Evolutionary conservation across 1,140 invertebrate species (phyloP).

Genomic region (Caenorhabditis latens): DNA sequence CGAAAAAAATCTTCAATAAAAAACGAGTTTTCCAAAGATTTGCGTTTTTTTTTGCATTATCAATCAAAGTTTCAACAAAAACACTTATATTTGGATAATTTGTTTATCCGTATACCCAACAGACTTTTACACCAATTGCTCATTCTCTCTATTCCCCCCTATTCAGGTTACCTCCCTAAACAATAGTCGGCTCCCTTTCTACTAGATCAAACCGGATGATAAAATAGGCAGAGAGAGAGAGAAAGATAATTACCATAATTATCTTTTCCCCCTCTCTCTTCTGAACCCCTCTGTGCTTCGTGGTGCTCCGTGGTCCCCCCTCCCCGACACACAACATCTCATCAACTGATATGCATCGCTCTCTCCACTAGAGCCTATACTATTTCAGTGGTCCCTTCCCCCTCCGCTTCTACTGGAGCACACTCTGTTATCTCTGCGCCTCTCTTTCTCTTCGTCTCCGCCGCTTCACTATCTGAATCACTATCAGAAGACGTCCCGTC

Average conservation of each 20-base stretch:
- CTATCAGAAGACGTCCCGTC: constrained; percentile 28
- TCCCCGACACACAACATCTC: background rate
- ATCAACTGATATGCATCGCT: constrained; percentile 54
- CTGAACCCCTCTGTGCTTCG: background rate
- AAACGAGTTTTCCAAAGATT: too few relatives aligned
- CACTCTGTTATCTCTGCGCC: constrained; percentile 17
- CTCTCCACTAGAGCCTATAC: background rate
- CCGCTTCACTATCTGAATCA: constrained; percentile 30
- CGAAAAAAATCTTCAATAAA: too few relatives aligned
- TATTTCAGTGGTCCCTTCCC: background rate
- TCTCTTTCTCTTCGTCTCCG: background rate
- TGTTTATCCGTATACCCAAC: too few relatives aligned
- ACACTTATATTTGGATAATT: too few relatives aligned
- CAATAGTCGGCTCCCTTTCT: background rate
- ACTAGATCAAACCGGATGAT: constrained; percentile 23
- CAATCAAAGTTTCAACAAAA: too few relatives aligned
- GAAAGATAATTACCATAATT: constrained; percentile 25
- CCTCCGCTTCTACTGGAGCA: background rate
- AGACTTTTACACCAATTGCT: too few relatives aligned
- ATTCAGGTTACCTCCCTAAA: background rate
- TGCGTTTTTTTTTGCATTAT: too few relatives aligned
- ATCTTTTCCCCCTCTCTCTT: background rate
- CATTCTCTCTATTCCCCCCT: too few relatives aligned
- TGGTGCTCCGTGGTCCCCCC: background rate
- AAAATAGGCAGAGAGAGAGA: background rate